Percentiles rank a stretch among this genome's conserved stretches.
Evolutionary conservation across 2,888 invertebrate genomes (phyloP).

Genomic region (Lepidochrysops patricia): DNA sequence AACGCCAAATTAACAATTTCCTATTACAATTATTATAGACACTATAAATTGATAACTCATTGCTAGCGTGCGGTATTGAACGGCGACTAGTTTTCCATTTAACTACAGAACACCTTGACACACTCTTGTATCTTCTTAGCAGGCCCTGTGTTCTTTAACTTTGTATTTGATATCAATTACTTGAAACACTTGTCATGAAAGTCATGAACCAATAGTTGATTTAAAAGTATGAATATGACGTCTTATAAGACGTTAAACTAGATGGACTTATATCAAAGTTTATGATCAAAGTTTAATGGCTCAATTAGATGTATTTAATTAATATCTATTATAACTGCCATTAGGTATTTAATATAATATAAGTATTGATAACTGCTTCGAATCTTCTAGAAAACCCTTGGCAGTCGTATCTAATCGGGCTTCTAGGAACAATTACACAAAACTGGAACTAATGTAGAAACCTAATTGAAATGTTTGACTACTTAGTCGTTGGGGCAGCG

Average conservation of each 20-base stretch:
- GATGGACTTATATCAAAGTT: no score
- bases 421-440: constrained; percentile 17
- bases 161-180: not conserved
- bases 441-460: constrained; percentile 16
- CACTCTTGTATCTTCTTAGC: not conserved
- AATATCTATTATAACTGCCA: not conserved
- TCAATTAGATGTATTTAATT: not conserved
- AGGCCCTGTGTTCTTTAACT: not conserved
- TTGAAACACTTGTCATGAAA: no score
- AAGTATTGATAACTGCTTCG: no score
- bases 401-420: not conserved
- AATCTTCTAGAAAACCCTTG: not conserved
- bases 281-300: not conserved
- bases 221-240: no score
- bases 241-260: no score
- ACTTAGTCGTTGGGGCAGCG: constrained; percentile 1
- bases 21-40: not conserved
- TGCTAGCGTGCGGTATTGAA: not conserved
- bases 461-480: constrained; percentile 12
- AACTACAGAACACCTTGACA: not conserved
- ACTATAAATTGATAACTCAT: not conserved
- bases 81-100: not conserved
- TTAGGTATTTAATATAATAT: not conserved
- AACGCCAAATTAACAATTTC: not conserved
- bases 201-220: no score